Conservation (phyloP, 2,113 vertebrate genomes). For the Sphyrna mokarran region DNA sequence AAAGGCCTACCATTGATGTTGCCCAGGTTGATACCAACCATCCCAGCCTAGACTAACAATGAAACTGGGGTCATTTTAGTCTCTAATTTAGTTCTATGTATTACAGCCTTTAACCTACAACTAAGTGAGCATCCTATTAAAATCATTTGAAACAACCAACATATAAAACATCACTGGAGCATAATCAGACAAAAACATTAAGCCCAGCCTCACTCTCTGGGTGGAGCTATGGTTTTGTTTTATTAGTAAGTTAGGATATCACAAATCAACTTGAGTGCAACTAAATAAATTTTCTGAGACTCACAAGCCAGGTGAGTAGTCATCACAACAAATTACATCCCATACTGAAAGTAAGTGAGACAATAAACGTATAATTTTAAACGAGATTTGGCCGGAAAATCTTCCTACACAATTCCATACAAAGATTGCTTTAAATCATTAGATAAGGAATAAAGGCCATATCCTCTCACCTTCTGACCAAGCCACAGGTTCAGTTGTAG, state of each 20-base stretch:
- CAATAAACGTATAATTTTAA: not conserved
- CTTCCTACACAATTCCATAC: not conserved
- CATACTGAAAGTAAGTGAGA: not conserved
- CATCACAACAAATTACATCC: not conserved
- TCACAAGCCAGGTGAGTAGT: not conserved
- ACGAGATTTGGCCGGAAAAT: not conserved
- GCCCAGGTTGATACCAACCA: not conserved
- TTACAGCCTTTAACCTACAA: not conserved
- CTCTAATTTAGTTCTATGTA: not conserved
- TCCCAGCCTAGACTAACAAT: not conserved
- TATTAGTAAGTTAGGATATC: not conserved
- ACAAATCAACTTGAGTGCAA: not conserved
- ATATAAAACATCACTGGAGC: no score
- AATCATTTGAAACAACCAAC: not conserved
- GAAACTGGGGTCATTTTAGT: not conserved
- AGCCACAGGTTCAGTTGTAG: not conserved
- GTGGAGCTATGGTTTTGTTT: not conserved
- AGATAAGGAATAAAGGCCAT: not conserved
- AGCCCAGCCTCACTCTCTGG: not conserved
- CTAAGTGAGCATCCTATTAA: not conserved
- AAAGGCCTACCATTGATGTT: not conserved
- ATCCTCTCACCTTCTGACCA: no score
- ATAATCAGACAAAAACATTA: not conserved
- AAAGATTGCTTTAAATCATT: not conserved
- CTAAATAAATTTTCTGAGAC: not conserved